A percentile compares a stretch with the other conserved stretches of the same genome.
phyloP scores from a whole-genome alignment of 64 coral and sea anemone genomes.

The Montipora foliosa region DNA sequence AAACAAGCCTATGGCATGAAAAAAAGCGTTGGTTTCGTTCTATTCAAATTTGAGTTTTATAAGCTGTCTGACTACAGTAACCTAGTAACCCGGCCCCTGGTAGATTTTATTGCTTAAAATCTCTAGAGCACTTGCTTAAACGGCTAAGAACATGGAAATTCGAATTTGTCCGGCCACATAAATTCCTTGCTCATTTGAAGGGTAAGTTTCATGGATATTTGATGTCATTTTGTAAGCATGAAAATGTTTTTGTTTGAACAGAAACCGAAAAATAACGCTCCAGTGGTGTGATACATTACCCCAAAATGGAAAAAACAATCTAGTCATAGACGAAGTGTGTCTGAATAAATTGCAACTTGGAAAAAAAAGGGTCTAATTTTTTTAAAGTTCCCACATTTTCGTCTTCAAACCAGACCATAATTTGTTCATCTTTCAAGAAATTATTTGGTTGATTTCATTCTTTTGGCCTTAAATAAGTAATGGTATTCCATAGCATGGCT shows the following conservation, averaged over 20 bases:
- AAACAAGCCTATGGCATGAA: constrained; percentile 12
- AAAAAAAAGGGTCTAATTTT: too few species aligned
- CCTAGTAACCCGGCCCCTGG: neutral
- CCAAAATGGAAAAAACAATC: neutral
- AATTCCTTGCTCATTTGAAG: neutral
- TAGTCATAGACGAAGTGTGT: neutral
- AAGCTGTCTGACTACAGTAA: constrained; percentile 14
- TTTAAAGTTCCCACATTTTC: too few species aligned
- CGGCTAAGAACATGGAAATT: neutral
- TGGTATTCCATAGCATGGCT: neutral
- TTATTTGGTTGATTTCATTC: too few species aligned
- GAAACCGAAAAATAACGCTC: neutral
- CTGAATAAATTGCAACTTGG: neutral
- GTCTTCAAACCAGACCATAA: too few species aligned
- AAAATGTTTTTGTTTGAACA: neutral
- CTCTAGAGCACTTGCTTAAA: neutral
- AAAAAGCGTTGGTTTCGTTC: neutral
- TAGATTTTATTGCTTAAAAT: neutral
- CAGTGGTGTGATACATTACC: neutral
- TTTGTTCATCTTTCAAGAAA: too few species aligned
- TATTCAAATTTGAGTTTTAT: constrained; percentile 6
- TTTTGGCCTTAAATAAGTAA: too few species aligned
- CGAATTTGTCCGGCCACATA: neutral
- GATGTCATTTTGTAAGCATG: neutral
- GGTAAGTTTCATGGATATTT: neutral